Evolutionary conservation across 2,888 invertebrate species (phyloP).

Genomic region (Lepidocyrtinus sp.): DNA sequence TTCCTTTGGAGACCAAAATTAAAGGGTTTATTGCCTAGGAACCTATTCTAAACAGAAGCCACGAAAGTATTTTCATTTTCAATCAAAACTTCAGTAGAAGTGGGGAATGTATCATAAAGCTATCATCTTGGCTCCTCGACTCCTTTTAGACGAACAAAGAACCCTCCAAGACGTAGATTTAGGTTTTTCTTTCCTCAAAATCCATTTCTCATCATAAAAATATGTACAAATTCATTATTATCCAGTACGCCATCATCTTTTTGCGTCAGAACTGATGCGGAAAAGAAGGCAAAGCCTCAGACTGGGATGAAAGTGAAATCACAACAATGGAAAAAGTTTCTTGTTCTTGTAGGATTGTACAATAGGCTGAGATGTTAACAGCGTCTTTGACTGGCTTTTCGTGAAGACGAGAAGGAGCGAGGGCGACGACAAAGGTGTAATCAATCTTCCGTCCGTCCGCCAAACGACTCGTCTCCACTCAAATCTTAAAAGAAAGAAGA

Average conservation of each 20-base stretch:
- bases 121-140: too few relatives aligned
- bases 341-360: not conserved
- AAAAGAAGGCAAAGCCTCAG: not conserved
- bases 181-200: conserved; percentile 12
- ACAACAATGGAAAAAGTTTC: conserved; percentile 6
- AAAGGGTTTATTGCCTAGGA: too few relatives aligned
- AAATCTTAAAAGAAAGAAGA: conserved; percentile 54
- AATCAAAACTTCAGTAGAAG: too few relatives aligned
- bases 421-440: conserved; percentile 60
- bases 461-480: conserved; percentile 34
- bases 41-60: too few relatives aligned
- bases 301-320: not conserved
- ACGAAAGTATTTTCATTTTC: too few relatives aligned
- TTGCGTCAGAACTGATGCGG: too few relatives aligned
- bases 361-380: not conserved
- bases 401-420: conserved; percentile 55
- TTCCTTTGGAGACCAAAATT: too few relatives aligned
- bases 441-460: conserved; percentile 67
- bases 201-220: conserved; percentile 16
- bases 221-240: conserved; percentile 10
- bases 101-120: too few relatives aligned
- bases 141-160: too few relatives aligned
- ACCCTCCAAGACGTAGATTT: too few relatives aligned
- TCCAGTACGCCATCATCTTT: not conserved
- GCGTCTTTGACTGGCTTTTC: not conserved